These are phyloP conservation scores for Megaceryle alcyon DNA, from an alignment of 2,797 vertebrate species.

Conservation along the genomic window DNA sequence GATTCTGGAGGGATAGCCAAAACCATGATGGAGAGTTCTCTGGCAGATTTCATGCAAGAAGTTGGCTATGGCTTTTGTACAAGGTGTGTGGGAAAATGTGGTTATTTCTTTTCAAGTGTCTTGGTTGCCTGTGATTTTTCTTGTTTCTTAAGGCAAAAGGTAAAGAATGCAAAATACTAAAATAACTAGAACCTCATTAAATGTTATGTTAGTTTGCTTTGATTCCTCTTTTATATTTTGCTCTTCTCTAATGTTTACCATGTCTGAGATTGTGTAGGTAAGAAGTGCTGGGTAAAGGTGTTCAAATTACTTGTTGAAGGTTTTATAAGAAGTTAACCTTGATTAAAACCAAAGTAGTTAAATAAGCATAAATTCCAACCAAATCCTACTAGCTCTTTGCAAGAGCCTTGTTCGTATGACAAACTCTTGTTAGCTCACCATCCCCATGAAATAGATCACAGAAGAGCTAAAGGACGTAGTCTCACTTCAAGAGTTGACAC, in stretches of 20 bases:
- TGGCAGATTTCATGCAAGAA: slow-evolving; percentile 99
- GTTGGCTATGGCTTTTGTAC: slow-evolving; percentile 99
- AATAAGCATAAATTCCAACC: not conserved
- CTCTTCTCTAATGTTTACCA: not conserved
- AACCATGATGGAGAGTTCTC: slow-evolving; percentile 99
- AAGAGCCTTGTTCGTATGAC: not conserved
- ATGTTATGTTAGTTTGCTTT: not conserved
- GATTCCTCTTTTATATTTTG: not conserved
- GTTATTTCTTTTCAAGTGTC: not conserved
- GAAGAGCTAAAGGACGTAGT: not conserved
- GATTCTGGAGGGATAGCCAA: slow-evolving; percentile 99
- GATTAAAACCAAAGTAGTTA: not conserved
- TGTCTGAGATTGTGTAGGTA: not conserved
- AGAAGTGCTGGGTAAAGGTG: not conserved
- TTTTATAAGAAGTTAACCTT: not conserved
- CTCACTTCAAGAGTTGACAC: not conserved
- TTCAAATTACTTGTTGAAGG: not conserved
- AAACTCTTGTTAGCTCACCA: not conserved
- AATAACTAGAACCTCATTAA: not conserved
- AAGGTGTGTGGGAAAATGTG: slow-evolving; percentile 82
- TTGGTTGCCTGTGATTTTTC: not conserved
- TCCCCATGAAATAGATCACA: rapidly evolving
- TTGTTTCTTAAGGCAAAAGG: not conserved
- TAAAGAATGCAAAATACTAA: not conserved
- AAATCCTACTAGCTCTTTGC: not conserved